phyloP scores from a whole-genome alignment of 2,888 invertebrate species.

The Agapostemon virescens region DNA sequence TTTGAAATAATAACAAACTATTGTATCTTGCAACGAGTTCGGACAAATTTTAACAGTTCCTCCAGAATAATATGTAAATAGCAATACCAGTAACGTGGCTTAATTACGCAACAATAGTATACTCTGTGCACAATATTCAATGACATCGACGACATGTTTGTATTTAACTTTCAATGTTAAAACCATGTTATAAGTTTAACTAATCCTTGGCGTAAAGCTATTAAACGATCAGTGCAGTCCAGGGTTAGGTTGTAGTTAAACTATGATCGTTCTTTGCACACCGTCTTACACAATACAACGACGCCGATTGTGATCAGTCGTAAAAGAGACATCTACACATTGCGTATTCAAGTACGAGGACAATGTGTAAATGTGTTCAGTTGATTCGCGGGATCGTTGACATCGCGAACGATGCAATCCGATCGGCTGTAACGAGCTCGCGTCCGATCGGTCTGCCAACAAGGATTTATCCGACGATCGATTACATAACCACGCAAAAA shows the following conservation, averaged over 20 bases:
- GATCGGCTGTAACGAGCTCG: background rate
- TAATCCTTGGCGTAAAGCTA: background rate
- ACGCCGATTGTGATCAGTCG: background rate
- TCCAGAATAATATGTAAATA: too few species aligned
- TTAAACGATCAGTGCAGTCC: background rate
- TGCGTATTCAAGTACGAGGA: background rate
- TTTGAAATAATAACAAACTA: too few species aligned
- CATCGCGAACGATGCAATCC: constrained; percentile 3
- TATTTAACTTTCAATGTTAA: background rate
- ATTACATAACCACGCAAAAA: constrained; percentile 58
- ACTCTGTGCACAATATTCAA: too few species aligned
- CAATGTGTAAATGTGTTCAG: background rate
- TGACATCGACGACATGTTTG: too few species aligned
- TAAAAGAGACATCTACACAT: background rate
- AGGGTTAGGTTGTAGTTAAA: background rate
- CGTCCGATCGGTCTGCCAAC: background rate
- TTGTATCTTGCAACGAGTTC: too few species aligned
- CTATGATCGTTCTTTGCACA: background rate
- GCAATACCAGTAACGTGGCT: too few species aligned
- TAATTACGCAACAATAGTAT: too few species aligned
- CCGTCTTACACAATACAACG: background rate
- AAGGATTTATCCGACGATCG: constrained; percentile 28
- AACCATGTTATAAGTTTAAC: background rate
- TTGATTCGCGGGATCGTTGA: background rate
- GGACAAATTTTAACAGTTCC: too few species aligned